These are phyloP conservation scores for Virgularia gustaviana DNA, from an alignment of 92 coral and sea anemone genomes.

Conservation along the genomic window DNA sequence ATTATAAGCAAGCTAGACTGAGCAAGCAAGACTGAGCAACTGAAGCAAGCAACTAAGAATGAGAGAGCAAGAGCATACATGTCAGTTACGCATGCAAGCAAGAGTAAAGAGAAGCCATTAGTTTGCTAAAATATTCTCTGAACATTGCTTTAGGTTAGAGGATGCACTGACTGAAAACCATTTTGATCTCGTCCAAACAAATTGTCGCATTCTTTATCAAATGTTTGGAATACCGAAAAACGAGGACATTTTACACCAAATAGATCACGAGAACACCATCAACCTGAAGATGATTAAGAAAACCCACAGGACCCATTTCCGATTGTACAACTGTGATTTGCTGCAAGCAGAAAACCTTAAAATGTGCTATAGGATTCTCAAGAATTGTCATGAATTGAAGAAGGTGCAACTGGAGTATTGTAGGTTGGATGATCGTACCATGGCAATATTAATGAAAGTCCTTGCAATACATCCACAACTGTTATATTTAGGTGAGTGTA, in stretches of 20 bases:
- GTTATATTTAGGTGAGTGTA: conserved; percentile 9
- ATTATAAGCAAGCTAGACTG: not conserved
- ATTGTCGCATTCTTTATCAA: not conserved
- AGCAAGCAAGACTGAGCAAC: not conserved
- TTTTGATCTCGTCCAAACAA: not conserved
- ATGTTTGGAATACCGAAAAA: conserved; percentile 14
- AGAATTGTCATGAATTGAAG: conserved; percentile 10
- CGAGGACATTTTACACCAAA: conserved; percentile 20
- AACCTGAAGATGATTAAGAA: conserved; percentile 18
- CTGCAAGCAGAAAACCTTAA: conserved; percentile 10
- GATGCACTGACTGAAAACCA: conserved; percentile 14
- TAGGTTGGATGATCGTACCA: conserved; percentile 12
- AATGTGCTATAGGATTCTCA: conserved; percentile 17
- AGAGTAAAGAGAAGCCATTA: not conserved
- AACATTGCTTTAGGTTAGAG: not conserved
- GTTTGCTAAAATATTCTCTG: not conserved
- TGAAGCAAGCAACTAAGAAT: not conserved
- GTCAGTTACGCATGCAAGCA: not conserved
- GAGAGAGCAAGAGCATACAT: not conserved
- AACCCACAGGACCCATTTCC: not conserved
- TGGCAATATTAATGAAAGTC: conserved; percentile 21
- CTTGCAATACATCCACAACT: conserved; percentile 8
- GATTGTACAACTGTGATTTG: conserved; percentile 12
- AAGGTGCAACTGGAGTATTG: conserved; percentile 23
- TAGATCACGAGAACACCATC: conserved; percentile 20